Percentiles rank a stretch among this genome's conserved stretches.
phyloP scores from a whole-genome alignment of 2,113 vertebrate genomes.

The Neodontobutis hainanensis region DNA sequence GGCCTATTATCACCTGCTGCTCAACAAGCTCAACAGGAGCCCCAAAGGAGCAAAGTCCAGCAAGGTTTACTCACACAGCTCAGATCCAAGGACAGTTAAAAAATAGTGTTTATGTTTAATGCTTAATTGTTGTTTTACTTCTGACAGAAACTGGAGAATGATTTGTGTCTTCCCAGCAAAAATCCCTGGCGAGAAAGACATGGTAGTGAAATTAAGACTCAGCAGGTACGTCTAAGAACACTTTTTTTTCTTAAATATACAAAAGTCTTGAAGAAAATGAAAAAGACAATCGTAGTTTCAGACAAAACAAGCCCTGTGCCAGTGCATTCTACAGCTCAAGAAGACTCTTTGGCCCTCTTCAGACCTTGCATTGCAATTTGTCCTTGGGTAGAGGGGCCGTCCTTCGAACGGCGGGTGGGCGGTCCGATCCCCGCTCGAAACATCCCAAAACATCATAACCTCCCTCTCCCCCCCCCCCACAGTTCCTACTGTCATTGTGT shows the following conservation, averaged over 20 bases:
- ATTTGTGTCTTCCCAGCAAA: slow-evolving; percentile 84
- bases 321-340: too few relatives aligned
- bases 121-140: slow-evolving; percentile 6
- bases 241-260: not conserved
- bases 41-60: slow-evolving; percentile 72
- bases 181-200: slow-evolving; percentile 81
- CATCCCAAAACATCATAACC: too few relatives aligned
- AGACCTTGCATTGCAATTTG: too few relatives aligned
- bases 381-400: too few relatives aligned
- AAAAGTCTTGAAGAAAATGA: too few relatives aligned
- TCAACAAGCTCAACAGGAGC: slow-evolving; percentile 79
- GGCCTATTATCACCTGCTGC: slow-evolving; percentile 83
- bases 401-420: too few relatives aligned
- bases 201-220: slow-evolving; percentile 81
- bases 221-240: slow-evolving; percentile 76
- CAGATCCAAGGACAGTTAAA: not conserved
- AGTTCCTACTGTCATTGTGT: too few relatives aligned
- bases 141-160: slow-evolving; percentile 75
- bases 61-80: slow-evolving; percentile 62
- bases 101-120: not conserved
- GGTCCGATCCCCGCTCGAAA: too few relatives aligned
- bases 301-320: too few relatives aligned
- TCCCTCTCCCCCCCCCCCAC: too few relatives aligned
- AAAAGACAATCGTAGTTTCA: too few relatives aligned
- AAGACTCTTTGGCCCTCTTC: too few relatives aligned